Conservation (phyloP, 64 coral and sea anemone species). For the Platygyra sinensis region DNA sequence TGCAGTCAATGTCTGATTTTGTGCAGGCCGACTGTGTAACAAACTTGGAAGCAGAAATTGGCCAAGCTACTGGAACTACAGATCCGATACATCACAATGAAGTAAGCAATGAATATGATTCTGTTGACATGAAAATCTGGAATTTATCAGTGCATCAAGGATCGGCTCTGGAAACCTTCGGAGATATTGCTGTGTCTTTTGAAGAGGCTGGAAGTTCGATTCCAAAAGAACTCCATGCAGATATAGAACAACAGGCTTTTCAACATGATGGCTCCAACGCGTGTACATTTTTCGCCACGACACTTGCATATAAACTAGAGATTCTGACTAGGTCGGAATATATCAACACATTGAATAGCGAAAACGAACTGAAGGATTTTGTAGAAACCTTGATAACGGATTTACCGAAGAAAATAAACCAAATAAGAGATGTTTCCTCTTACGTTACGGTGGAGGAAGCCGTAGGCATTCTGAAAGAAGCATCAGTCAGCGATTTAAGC, state of each 20-base stretch:
- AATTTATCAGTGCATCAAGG: constrained; percentile 23
- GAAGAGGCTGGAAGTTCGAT: background rate
- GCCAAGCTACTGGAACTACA: background rate
- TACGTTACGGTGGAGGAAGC: background rate
- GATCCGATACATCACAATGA: background rate
- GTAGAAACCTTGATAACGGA: background rate
- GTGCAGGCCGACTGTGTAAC: background rate
- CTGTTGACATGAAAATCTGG: background rate
- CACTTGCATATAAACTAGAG: background rate
- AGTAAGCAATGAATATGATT: background rate
- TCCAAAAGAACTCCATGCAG: background rate
- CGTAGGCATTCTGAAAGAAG: too few species aligned
- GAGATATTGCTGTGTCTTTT: background rate
- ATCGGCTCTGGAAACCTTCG: background rate
- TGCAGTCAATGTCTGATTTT: background rate
- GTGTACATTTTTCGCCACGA: background rate
- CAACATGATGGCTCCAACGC: background rate
- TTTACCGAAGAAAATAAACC: constrained; percentile 7
- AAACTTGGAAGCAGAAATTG: background rate
- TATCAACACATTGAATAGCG: background rate
- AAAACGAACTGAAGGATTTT: background rate
- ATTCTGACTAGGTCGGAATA: background rate
- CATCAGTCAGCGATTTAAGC: too few species aligned
- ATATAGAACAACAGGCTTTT: background rate
- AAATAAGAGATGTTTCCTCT: too few species aligned